Evolutionary conservation across 2,888 invertebrate species (phyloP), one percentile per base, ranked within the genome.

Genomic region (Aromia moschata): DNA sequence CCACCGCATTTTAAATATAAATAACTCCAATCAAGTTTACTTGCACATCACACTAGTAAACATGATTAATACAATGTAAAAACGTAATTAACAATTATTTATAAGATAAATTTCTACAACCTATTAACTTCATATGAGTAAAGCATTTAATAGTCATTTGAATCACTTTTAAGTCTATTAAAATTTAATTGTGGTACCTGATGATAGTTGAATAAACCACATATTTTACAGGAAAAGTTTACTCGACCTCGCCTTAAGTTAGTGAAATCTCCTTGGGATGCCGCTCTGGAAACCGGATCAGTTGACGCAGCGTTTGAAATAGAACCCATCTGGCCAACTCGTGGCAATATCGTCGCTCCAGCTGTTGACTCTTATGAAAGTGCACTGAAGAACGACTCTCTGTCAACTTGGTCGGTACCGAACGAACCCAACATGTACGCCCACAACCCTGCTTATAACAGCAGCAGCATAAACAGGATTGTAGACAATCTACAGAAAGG

Each of bases 181-280:
- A 5, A 25, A 5, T 25, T 25, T 5, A 5, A 25, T 25, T 5
- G 9, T 25, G 9, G 25, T 25, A 25, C 25, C 25, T 25, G 9
- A 25, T 25, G 4, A 5, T 25, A 25, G 9, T 25, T 25, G 25
- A n/a, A n/a, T n/a, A n/a, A n/a, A n/a, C n/a, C n/a, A n/a, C n/a
- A n/a, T n/a, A n/a, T n/a, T n/a, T n/a, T n/a, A 25, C 76, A 87
- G 83, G 87, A 87, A 73, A 83, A 85, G 70, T 85, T 85, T 74
- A 77, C 80, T 15, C 82, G 83, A 61, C 85, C 87, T 1, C 83
- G 84, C 49, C 75, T 89, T 7, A 86, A 86, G 68, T 77, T 89
- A 53, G 80, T 88, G 0, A 86, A 87, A 74, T 86, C 88, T 0
- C 90, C 90, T 0, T 89, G 89, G 89, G 87, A 89, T 70, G 88